Evolutionary conservation across 2,797 vertebrate genomes (phyloP).

Genomic region (Gallinago solitaria): DNA sequence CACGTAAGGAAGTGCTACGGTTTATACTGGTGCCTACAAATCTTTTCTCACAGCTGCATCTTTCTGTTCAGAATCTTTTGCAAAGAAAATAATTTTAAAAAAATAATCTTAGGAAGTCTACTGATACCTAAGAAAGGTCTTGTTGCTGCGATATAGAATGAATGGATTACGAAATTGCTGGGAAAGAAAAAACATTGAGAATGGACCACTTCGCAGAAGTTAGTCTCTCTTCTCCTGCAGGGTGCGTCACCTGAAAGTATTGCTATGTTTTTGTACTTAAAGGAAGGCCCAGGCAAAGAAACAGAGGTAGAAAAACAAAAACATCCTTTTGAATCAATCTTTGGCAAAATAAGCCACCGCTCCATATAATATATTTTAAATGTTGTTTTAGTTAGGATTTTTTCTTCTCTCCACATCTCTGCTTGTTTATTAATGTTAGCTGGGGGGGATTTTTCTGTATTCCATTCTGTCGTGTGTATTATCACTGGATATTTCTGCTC

Average conservation of each 20-base stretch:
- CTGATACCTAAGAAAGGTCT: neutral
- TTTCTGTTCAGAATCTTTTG: neutral
- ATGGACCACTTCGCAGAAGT: neutral
- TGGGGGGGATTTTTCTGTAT: neutral
- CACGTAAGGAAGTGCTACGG: accelerated
- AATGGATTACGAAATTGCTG: neutral
- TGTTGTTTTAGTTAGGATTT: neutral
- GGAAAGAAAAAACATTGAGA: neutral
- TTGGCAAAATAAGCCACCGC: neutral
- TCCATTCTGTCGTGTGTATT: neutral
- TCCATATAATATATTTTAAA: neutral
- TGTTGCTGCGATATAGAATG: neutral
- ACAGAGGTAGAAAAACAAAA: neutral
- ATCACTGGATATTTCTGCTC: neutral
- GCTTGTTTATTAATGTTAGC: neutral
- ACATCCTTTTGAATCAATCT: neutral
- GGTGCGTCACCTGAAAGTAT: conserved; percentile 12
- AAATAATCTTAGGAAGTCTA: neutral
- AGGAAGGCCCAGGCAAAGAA: neutral
- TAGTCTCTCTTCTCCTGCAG: neutral
- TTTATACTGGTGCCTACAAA: accelerated
- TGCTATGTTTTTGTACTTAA: neutral
- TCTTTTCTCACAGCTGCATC: neutral
- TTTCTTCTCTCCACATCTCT: neutral
- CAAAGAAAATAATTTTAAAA: neutral